Evolutionary conservation across 1,140 invertebrate genomes (phyloP).

Genomic region (Leguminivora glycinivorella): DNA sequence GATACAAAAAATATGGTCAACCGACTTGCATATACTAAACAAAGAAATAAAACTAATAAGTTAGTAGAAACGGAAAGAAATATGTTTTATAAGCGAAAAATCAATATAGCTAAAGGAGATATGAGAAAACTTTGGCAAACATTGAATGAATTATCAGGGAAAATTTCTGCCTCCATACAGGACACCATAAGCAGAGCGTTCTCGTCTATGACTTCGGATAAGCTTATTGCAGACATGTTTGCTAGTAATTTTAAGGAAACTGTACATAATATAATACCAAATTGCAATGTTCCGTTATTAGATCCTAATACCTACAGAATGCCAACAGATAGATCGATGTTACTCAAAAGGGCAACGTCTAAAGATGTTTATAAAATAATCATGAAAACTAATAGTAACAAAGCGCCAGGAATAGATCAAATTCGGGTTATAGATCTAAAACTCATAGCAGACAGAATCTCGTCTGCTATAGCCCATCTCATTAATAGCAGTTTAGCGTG

Average conservation of each 20-base stretch:
- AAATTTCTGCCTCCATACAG: neutral
- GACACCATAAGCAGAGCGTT: constrained; percentile 7
- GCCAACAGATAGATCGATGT: neutral
- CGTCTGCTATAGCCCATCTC: neutral
- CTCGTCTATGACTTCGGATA: neutral
- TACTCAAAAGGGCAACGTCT: neutral
- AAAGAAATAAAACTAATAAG: constrained; percentile 29
- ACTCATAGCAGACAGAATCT: too few relatives aligned
- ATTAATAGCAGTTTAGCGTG: neutral
- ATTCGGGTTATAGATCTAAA: neutral
- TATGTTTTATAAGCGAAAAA: neutral
- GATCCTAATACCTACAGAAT: constrained; percentile 5
- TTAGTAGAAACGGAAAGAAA: constrained; percentile 1
- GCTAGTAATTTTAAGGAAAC: neutral
- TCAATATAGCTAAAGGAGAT: neutral
- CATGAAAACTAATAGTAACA: neutral
- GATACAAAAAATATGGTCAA: constrained; percentile 21
- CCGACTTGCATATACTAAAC: constrained; percentile 24
- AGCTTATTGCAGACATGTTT: constrained; percentile 17
- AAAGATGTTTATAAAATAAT: neutral
- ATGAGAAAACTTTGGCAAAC: too few relatives aligned
- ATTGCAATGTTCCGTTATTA: constrained; percentile 17
- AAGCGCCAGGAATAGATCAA: neutral
- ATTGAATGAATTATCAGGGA: constrained; percentile 15
- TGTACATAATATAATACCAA: constrained; percentile 6